Evolutionary conservation across 1,140 invertebrate genomes (phyloP).

Genomic region (Pseudomyrmex concolor): DNA sequence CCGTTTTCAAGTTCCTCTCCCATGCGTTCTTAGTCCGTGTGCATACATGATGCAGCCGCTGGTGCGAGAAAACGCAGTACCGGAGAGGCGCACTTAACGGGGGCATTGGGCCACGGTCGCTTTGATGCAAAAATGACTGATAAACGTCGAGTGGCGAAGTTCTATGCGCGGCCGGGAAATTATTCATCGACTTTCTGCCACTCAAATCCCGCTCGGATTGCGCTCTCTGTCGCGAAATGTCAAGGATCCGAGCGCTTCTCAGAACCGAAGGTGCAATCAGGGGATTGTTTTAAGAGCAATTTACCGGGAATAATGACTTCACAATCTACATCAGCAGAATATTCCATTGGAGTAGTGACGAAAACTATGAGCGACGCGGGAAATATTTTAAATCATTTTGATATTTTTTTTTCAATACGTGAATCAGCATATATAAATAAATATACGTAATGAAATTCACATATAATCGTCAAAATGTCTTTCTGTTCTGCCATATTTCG

Average conservation of each 20-base stretch:
- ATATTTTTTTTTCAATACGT: no score
- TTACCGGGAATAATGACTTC: not conserved
- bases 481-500: not conserved
- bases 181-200: slow-evolving; percentile 9
- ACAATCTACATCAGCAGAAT: not conserved
- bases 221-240: slow-evolving; percentile 28
- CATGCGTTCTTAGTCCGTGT: not conserved
- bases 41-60: slow-evolving; percentile 26
- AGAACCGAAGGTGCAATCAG: slow-evolving; percentile 1
- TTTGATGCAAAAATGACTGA: slow-evolving; percentile 75
- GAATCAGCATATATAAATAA: no score
- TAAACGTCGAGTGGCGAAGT: slow-evolving; percentile 65
- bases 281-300: slow-evolving; percentile 8
- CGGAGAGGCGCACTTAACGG: slow-evolving; percentile 67
- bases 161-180: slow-evolving; percentile 37
- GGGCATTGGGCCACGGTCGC: slow-evolving; percentile 67
- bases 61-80: slow-evolving; percentile 59
- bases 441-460: no score
- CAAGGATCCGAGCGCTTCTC: slow-evolving; percentile 40
- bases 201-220: slow-evolving; percentile 19
- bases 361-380: not conserved
- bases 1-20: not conserved
- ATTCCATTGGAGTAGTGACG: no score
- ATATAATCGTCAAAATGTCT: no score
- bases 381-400: not conserved